Evolutionary conservation across 2,888 invertebrate species (phyloP).

Genomic region (Barypeithes pellucidus): DNA sequence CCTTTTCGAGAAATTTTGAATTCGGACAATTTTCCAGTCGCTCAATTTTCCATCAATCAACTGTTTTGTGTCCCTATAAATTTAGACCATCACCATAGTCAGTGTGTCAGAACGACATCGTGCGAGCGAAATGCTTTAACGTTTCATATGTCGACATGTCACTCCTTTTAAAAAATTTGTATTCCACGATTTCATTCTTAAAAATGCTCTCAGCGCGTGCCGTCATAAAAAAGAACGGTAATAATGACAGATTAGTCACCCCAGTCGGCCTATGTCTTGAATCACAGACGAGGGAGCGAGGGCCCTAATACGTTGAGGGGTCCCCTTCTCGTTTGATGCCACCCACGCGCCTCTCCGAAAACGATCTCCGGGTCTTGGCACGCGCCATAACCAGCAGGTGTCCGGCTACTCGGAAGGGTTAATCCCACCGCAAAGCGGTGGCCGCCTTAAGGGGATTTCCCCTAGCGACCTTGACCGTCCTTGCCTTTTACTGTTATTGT

Average conservation of each 20-base stretch:
- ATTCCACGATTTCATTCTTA: conserved; percentile 29
- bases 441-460: conserved; percentile 50
- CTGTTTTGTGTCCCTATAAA: too few relatives aligned
- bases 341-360: conserved; percentile 54
- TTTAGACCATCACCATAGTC: not conserved
- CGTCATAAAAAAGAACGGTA: conserved; percentile 48
- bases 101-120: not conserved
- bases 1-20: too few relatives aligned
- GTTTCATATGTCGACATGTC: conserved; percentile 4
- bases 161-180: conserved; percentile 34
- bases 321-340: conserved; percentile 49
- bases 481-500: conserved; percentile 40
- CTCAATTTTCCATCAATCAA: too few relatives aligned
- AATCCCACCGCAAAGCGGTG: conserved; percentile 48
- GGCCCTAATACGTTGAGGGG: conserved; percentile 44
- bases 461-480: conserved; percentile 51
- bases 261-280: conserved; percentile 52
- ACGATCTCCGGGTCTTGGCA: conserved; percentile 53
- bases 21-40: too few relatives aligned
- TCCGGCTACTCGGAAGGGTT: conserved; percentile 54
- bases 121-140: not conserved
- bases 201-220: conserved; percentile 49
- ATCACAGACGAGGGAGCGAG: conserved; percentile 50
- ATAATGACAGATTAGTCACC: conserved; percentile 54
- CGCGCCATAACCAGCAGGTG: conserved; percentile 56